A percentile compares a stretch with the other conserved stretches of the same genome.
Conservation (phyloP, 1,140 invertebrate species). For the Lasioglossum albipes region DNA sequence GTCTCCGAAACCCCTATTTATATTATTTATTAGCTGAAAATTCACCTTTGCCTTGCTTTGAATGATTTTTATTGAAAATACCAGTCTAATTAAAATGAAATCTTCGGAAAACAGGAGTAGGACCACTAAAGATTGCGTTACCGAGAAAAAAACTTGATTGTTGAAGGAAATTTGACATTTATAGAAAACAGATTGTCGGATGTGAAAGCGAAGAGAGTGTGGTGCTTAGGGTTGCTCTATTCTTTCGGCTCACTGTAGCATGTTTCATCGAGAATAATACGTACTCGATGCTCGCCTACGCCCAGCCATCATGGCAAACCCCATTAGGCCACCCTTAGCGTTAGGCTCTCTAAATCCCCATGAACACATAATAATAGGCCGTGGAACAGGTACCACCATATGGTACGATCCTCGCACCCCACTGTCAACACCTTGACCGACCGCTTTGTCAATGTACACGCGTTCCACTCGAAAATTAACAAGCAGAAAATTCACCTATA, state of each 20-base stretch:
- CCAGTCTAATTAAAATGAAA: too few relatives aligned
- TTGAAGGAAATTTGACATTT: too few relatives aligned
- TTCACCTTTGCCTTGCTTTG: too few relatives aligned
- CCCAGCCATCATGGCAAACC: conserved; percentile 55
- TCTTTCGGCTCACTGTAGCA: conserved; percentile 31
- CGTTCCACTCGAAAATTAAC: conserved; percentile 72
- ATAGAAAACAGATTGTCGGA: neutral
- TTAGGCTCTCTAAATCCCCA: conserved; percentile 73
- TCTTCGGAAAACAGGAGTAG: too few relatives aligned
- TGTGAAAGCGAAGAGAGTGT: too few relatives aligned
- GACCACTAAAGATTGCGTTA: too few relatives aligned
- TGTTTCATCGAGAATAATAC: conserved; percentile 20
- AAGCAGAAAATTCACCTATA: conserved; percentile 77
- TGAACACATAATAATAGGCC: conserved; percentile 76
- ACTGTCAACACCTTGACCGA: conserved; percentile 70
- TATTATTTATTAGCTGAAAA: too few relatives aligned
- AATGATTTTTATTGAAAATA: too few relatives aligned
- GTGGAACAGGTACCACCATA: conserved; percentile 79
- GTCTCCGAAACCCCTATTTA: too few relatives aligned
- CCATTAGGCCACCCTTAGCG: conserved; percentile 67
- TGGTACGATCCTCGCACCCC: conserved; percentile 64
- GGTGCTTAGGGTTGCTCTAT: neutral
- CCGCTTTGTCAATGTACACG: conserved; percentile 55
- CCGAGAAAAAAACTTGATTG: too few relatives aligned
- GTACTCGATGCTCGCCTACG: conserved; percentile 37